A percentile compares a stretch with the other conserved stretches of the same genome.
These are phyloP conservation scores for Colossoma macropomum DNA, from an alignment of 2,113 vertebrate species.

Conservation along the genomic window DNA sequence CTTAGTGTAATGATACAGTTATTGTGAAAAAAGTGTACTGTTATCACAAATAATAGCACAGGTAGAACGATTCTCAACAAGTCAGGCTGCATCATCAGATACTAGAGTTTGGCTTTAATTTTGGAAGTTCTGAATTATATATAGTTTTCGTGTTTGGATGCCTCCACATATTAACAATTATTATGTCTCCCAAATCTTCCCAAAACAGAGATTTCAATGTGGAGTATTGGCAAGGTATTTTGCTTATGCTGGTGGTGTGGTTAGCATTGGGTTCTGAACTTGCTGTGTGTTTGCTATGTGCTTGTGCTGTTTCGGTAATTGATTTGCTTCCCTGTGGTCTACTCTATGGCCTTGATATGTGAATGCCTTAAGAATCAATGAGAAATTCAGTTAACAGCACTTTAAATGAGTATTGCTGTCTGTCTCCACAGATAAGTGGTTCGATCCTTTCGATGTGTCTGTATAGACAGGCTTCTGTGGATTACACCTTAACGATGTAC, in stretches of 20 bases:
- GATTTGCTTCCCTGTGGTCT: neutral
- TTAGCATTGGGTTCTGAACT: neutral
- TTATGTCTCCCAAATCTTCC: constrained; percentile 42
- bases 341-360: neutral
- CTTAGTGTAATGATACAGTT: too few species aligned
- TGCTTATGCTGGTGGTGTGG: constrained; percentile 23
- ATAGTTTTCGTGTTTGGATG: neutral
- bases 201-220: constrained; percentile 63
- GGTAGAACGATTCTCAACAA: too few species aligned
- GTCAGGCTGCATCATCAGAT: too few species aligned
- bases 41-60: too few species aligned
- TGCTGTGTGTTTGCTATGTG: constrained; percentile 3
- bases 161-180: constrained; percentile 26
- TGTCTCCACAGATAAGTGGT: constrained; percentile 62
- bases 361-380: neutral
- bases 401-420: neutral
- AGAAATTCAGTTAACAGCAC: neutral
- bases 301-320: neutral
- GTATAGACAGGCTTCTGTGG: constrained; percentile 52
- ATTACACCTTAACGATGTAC: constrained; percentile 19
- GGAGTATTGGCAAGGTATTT: constrained; percentile 68
- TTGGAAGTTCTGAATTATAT: neutral
- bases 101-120: too few species aligned
- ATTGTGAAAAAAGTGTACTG: too few species aligned
- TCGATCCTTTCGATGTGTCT: constrained; percentile 68